These are phyloP conservation scores for Todus mexicanus DNA, from an alignment of 2,797 vertebrate species.

Conservation along the genomic window DNA sequence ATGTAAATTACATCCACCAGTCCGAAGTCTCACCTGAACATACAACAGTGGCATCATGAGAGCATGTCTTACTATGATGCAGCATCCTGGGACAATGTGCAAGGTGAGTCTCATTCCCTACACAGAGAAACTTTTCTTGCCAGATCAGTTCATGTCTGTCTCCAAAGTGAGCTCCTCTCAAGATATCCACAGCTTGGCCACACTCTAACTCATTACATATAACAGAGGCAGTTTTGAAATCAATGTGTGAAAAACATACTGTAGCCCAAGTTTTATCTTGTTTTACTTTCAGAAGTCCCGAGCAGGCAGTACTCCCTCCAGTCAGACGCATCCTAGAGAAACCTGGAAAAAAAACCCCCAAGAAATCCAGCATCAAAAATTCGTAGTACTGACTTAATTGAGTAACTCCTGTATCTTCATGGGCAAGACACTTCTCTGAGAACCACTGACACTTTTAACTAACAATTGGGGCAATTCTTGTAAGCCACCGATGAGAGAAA, in stretches of 20 bases:
- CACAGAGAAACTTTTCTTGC: constrained; percentile 71
- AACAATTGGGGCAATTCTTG: not conserved
- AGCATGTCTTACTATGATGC: not conserved
- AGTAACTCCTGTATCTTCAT: not conserved
- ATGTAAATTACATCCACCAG: not conserved
- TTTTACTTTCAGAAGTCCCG: constrained; percentile 67
- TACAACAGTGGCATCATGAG: constrained; percentile 48
- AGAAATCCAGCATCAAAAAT: not conserved
- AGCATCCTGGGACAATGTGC: constrained; percentile 50
- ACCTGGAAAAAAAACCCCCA: not conserved
- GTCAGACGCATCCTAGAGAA: constrained; percentile 49
- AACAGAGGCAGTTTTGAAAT: constrained; percentile 72
- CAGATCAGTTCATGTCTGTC: constrained; percentile 51
- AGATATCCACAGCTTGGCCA: constrained; percentile 51
- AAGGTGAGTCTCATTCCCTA: constrained; percentile 62
- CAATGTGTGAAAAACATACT: constrained; percentile 70
- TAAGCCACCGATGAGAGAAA: not conserved
- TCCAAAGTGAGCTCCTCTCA: constrained; percentile 39
- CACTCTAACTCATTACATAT: constrained; percentile 73
- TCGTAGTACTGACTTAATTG: not conserved
- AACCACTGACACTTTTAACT: not conserved
- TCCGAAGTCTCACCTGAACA: constrained; percentile 52
- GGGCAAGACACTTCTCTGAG: not conserved
- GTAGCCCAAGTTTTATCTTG: constrained; percentile 51
- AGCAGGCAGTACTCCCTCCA: constrained; percentile 65